Evolutionary conservation across 2,888 invertebrate species (phyloP).

Genomic region (Drosophila monieri): DNA sequence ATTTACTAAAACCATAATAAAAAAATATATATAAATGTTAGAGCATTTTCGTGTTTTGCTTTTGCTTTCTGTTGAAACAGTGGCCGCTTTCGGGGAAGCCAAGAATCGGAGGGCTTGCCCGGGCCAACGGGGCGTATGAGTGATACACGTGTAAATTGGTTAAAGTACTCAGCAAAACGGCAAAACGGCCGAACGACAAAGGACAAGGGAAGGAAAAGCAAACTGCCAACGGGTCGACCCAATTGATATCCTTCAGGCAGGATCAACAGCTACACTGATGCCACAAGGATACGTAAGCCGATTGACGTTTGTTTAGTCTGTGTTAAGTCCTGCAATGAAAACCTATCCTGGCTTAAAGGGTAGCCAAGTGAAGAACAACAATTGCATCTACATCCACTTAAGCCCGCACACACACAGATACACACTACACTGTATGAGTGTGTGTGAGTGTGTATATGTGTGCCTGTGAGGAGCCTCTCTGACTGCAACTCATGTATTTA

Average conservation of each 20-base stretch:
- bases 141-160: slow-evolving; percentile 77
- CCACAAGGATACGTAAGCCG: slow-evolving; percentile 21
- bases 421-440: slow-evolving; percentile 8
- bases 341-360: slow-evolving; percentile 34
- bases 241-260: slow-evolving; percentile 29
- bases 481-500: slow-evolving; percentile 77
- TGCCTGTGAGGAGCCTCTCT: slow-evolving; percentile 25
- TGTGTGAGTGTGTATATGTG: slow-evolving; percentile 14
- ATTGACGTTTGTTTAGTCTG: slow-evolving; percentile 38
- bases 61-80: neutral
- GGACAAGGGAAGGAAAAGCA: slow-evolving; percentile 3
- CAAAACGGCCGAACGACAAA: slow-evolving; percentile 31
- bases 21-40: neutral
- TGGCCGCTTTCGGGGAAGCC: neutral
- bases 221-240: slow-evolving; percentile 5
- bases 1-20: neutral
- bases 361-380: slow-evolving; percentile 59
- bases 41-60: neutral
- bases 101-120: slow-evolving; percentile 21
- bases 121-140: slow-evolving; percentile 65
- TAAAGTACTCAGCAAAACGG: slow-evolving; percentile 65
- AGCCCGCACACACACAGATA: slow-evolving; percentile 16
- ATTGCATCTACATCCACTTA: slow-evolving; percentile 47
- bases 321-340: slow-evolving; percentile 39
- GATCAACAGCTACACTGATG: neutral